A percentile compares a stretch with the other conserved stretches of the same genome.
phyloP scores from a whole-genome alignment of 2,797 vertebrate species.

The Tiaroga cobitis region DNA sequence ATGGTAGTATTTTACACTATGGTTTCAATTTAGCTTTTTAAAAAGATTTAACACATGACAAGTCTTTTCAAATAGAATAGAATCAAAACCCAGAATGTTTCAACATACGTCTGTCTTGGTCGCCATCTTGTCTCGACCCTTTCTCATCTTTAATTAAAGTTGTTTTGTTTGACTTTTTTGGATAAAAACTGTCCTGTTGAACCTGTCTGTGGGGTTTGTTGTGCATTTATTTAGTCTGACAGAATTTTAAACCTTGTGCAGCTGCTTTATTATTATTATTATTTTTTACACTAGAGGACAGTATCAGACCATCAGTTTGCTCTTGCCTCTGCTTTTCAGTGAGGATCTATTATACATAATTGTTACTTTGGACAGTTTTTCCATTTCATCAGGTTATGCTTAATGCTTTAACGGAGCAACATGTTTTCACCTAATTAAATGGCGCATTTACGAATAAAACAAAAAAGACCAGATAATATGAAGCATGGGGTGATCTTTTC shows the following conservation, averaged over 20 bases:
- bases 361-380: not conserved
- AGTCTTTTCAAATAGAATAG: too few relatives aligned
- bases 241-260: not conserved
- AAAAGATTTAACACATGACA: too few relatives aligned
- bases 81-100: too few relatives aligned
- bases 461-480: not conserved
- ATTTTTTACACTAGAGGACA: conserved; percentile 22
- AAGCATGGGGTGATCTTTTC: not conserved
- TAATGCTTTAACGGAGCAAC: not conserved
- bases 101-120: too few relatives aligned
- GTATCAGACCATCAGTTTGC: not conserved
- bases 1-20: too few relatives aligned
- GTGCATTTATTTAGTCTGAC: not conserved
- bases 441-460: not conserved
- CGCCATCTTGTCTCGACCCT: too few relatives aligned
- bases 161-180: not conserved
- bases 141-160: not conserved
- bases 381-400: not conserved
- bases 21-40: too few relatives aligned
- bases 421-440: not conserved
- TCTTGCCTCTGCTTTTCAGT: not conserved
- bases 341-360: not conserved
- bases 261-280: not conserved
- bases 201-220: not conserved
- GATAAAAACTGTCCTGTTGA: not conserved